Base-by-base conservation (phyloP, 2,888 invertebrate genomes). In the Lasius platythorax region DNA sequence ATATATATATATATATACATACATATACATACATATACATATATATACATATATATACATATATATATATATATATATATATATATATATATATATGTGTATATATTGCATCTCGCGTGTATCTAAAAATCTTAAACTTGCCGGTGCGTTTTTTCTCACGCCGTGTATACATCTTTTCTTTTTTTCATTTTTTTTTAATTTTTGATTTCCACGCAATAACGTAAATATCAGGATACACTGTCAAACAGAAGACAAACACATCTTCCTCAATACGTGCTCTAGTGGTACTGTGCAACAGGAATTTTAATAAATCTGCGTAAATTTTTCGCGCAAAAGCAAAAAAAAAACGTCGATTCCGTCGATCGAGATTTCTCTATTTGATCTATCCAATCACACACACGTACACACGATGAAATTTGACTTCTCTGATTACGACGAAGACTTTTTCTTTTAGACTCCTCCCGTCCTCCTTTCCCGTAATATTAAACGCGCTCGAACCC, bases 231-330 rank as follows among this genome's bases (percentile, higher is more conserved):
- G 78, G 46, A 89, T 91, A 92, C 89, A 91, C 88, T 85, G 83
- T 91, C 90, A 90, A 91, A 90, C 87, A 87, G 89, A 89, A 90
- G 87, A 85, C 88, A 90, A 92, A 91, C 86, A 88, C 87, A 90
- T 90, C 87, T 88, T 91, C 87, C 85, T 90, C 87, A 91, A 92
- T 87, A 89, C 58, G 91, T 89, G 89, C 89, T 89, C 87, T 88
- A 83, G 89, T 88, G 88, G 87, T 88, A 89, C 90, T 92, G 92
- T 88, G 90, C 91, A 92, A 92, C 87, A 92, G 92, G 91, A 92
- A 92, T 92, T 92, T 89, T 72, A 85, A 85, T 50, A 85, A 84
- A 85, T 73, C 46, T 85, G 58, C 37, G 28, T 30, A 15, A 30
- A 81, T 88, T 79, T 88, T 79, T 83, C 40, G 18, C 70, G 33